Conservation (phyloP, 2,113 vertebrate species). For the Zosterops pallidus region DNA sequence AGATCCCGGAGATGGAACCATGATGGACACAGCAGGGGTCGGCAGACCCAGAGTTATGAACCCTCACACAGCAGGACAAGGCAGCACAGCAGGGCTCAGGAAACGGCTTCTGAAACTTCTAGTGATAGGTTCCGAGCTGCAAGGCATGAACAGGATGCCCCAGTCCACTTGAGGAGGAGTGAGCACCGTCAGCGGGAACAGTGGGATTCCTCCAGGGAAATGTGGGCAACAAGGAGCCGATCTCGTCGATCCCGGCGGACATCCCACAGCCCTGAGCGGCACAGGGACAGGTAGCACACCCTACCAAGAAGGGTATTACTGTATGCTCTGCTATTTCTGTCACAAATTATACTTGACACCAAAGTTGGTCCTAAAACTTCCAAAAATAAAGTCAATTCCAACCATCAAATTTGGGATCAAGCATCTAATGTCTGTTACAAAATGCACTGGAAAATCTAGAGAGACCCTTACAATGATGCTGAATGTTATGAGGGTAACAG, state of each 20-base stretch:
- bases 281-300: neutral
- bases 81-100: neutral
- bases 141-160: fast-evolving
- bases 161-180: fast-evolving
- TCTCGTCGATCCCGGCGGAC: fast-evolving
- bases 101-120: neutral
- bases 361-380: neutral
- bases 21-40: neutral
- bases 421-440: fast-evolving
- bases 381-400: neutral
- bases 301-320: neutral
- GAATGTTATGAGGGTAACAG: neutral
- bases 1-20: fast-evolving
- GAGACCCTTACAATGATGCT: neutral
- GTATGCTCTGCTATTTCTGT: neutral
- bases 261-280: fast-evolving
- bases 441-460: neutral
- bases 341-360: neutral
- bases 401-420: neutral
- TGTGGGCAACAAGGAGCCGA: fast-evolving
- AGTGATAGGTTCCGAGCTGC: fast-evolving
- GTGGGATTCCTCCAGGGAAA: fast-evolving
- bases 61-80: neutral
- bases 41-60: fast-evolving
- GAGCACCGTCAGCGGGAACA: fast-evolving